Base-by-base conservation (phyloP, 2,797 vertebrate genomes). In the Melanotaenia pygmaea region DNA sequence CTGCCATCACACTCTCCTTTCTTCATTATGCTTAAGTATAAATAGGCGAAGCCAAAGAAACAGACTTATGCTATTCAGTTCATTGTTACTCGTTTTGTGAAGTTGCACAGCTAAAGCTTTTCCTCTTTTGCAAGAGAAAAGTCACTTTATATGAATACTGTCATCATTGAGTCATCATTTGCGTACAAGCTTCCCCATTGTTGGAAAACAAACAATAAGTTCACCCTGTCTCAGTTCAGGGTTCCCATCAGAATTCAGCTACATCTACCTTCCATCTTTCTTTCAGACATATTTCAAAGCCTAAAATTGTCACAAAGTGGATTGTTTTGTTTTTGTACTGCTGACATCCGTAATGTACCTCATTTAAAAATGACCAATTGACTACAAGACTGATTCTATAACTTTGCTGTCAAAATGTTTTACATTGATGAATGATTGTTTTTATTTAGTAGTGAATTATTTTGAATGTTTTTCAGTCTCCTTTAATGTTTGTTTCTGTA, bases 271-370 rank as follows among this genome's bases (percentile, higher is more conserved):
- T 53, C 4, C 28, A 30, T 30, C 4, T 30, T 30, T 30, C 28
- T 56, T 3, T 65, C 18, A 22, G 18, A 22, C 9, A 10, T 53
- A 16, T 69, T 62, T 50, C 2, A 37, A 58, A 68, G 37, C 40
- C 34, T 8, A 67, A 62, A 43, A 10, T 45, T 24, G 5, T 11
- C 54, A 14, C 24, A 51, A 3, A n/a, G 9, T 50, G 22, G 65
- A 35, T 64, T 35, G 32, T 24, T 22, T 64, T 34, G 2, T 24
- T 72, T 28, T 50, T 22, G 64, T 2, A 22, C 35, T 58, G 53
- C 45, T 72, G 60, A 74, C 26, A 59, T 34, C 30, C 26, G 60
- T 45, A 59, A 22, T 62, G 66, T 83, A 85, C 81, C 77, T 85
- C 86, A 83, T 68, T 78, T 74, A 26, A 34, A 64, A 72, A 73